phyloP scores from a whole-genome alignment of 2,888 invertebrate species.

The Polia nebulosa region DNA sequence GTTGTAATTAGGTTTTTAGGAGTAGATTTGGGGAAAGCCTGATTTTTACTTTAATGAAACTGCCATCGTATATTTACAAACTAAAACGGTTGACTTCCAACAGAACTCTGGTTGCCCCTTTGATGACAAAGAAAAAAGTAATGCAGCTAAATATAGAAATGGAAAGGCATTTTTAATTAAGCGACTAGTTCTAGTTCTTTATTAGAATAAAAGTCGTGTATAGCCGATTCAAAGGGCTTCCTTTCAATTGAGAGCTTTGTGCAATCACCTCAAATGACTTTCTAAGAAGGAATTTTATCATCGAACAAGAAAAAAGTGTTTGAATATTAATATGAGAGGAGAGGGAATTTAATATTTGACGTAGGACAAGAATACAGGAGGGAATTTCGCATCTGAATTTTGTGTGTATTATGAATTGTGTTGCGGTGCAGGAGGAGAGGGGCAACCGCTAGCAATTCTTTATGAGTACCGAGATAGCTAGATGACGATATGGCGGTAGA shows the following conservation, averaged over 20 bases:
- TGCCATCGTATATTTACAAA: background rate
- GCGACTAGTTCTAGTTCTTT: slow-evolving; percentile 61
- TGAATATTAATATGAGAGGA: slow-evolving; percentile 82
- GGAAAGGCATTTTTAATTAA: slow-evolving; percentile 59
- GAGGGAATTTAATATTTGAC: slow-evolving; percentile 85
- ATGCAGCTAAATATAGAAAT: slow-evolving; percentile 4
- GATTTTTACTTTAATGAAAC: background rate
- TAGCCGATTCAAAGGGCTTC: slow-evolving; percentile 67
- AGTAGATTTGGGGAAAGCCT: background rate
- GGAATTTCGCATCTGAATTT: slow-evolving; percentile 78
- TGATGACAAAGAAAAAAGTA: slow-evolving; percentile 7
- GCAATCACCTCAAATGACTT: slow-evolving; percentile 82
- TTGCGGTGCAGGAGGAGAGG: slow-evolving; percentile 70
- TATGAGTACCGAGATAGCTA: slow-evolving; percentile 71
- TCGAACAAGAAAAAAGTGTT: slow-evolving; percentile 74
- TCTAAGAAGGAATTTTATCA: slow-evolving; percentile 75
- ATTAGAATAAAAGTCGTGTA: slow-evolving; percentile 62
- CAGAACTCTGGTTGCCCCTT: background rate
- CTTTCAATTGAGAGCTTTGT: slow-evolving; percentile 76
- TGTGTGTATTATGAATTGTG: slow-evolving; percentile 79
- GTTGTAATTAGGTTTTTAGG: background rate
- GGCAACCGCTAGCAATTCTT: slow-evolving; percentile 75
- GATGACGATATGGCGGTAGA: slow-evolving; percentile 7
- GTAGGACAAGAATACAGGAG: slow-evolving; percentile 76
- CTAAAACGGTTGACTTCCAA: background rate